Evolutionary conservation across 1,140 invertebrate species (phyloP).

Genomic region (Drosophila rhopaloa): DNA sequence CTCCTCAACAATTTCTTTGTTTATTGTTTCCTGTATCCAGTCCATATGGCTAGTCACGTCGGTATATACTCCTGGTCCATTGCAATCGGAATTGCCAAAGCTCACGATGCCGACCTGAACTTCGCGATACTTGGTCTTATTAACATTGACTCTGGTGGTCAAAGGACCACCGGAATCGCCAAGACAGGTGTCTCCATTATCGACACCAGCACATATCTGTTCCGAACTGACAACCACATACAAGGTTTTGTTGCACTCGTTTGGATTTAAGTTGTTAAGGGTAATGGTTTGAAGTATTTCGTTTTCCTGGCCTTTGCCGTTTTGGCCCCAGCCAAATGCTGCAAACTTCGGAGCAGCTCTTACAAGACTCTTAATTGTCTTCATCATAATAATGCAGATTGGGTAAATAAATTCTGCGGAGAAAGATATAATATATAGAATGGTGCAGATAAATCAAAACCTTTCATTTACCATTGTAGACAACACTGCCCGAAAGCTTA

Average conservation of each 20-base stretch:
- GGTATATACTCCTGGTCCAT: background rate
- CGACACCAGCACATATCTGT: conserved; percentile 7
- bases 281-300: background rate
- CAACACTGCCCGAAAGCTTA: background rate
- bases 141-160: accelerated
- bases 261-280: background rate
- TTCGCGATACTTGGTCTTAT: accelerated
- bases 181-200: background rate
- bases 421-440: background rate
- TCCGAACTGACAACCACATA: accelerated
- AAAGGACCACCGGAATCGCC: conserved; percentile 26
- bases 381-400: background rate
- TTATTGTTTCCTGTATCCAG: background rate
- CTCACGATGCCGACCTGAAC: conserved; percentile 8
- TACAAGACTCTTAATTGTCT: background rate
- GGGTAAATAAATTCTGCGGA: background rate
- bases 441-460: too few species aligned
- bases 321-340: conserved; percentile 12
- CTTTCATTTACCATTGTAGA: background rate
- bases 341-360: accelerated
- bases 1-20: too few species aligned
- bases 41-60: conserved; percentile 4
- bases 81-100: accelerated
- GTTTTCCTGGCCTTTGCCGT: accelerated
- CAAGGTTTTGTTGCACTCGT: accelerated